Evolutionary conservation across 1,140 invertebrate genomes (phyloP), one percentile per base, ranked within the genome.

Genomic region (Physella acuta): DNA sequence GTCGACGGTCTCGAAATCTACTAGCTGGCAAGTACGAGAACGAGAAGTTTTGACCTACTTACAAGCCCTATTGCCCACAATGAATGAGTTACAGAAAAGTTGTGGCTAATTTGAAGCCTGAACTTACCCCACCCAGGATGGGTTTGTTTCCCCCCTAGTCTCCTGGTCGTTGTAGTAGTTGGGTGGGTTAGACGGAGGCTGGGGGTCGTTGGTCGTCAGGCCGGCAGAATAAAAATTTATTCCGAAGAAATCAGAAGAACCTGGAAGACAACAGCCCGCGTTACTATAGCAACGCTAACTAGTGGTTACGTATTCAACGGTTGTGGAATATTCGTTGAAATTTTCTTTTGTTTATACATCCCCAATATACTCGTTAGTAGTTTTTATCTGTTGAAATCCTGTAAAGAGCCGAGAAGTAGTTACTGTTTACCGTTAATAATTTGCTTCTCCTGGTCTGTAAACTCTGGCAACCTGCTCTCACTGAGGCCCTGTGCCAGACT

Each of bases 1-100:
- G n/a, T n/a, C n/a, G n/a, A n/a, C n/a, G n/a, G n/a, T n/a, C n/a
- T n/a, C n/a, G n/a, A n/a, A n/a, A n/a, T n/a, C n/a, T n/a, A n/a
- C n/a, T n/a, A n/a, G n/a, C n/a, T n/a, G n/a, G n/a, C n/a, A n/a
- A n/a, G n/a, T n/a, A n/a, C n/a, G n/a, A n/a, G n/a, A n/a, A n/a
- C n/a, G n/a, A n/a, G n/a, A n/a, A n/a, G n/a, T n/a, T n/a, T n/a
- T n/a, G n/a, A n/a, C n/a, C n/a, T n/a, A n/a, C n/a, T n/a, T n/a
- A n/a, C n/a, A n/a, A n/a, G n/a, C n/a, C n/a, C n/a, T n/a, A n/a
- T n/a, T n/a, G n/a, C n/a, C 90, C 91, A 85, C 88, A 90, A 2
- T 90, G 90, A 39, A 89, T 82, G 3, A 82, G 78, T 14, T 70
- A 71, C 17, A 84, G 60, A 78, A 79, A 83, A 33, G 30, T 55